Evolutionary conservation across 35 echinoderm and acorn worm genomes (phyloP).

Genomic region (Patiria miniata): DNA sequence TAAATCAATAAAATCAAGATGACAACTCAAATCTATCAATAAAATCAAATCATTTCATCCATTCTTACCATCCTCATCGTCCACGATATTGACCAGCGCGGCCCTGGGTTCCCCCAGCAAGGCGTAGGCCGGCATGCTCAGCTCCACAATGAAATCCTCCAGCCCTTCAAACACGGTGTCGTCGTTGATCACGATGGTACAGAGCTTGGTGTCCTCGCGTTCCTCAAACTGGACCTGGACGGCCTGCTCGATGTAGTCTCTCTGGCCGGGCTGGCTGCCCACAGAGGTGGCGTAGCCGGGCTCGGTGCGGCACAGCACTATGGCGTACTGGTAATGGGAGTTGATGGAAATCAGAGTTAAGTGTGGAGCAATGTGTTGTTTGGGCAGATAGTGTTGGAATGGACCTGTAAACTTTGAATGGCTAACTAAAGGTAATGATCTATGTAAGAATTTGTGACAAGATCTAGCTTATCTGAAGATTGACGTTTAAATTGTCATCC

Average conservation of each 20-base stretch:
- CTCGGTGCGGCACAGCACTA: slow-evolving; percentile 93
- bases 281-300: slow-evolving; percentile 55
- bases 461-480: no score
- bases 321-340: slow-evolving; percentile 68
- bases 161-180: slow-evolving; percentile 80
- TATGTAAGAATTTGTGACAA: no score
- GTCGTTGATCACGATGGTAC: slow-evolving; percentile 87
- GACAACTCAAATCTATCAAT: no score
- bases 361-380: no score
- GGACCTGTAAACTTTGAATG: no score
- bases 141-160: slow-evolving; percentile 86
- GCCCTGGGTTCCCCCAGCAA: slow-evolving; percentile 78
- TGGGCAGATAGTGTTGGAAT: no score
- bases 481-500: no score
- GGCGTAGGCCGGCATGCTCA: slow-evolving; percentile 90
- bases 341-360: neutral
- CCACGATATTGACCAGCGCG: slow-evolving; percentile 77
- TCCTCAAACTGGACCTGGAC: slow-evolving; percentile 98
- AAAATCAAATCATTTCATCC: neutral
- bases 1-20: no score
- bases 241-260: slow-evolving; percentile 93
- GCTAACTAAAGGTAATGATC: no score
- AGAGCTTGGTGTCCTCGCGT: slow-evolving; percentile 85
- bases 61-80: slow-evolving; percentile 92
- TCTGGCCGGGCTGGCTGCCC: slow-evolving; percentile 51